phyloP scores from a whole-genome alignment of 2,797 vertebrate genomes.

The Hirundo rustica region DNA sequence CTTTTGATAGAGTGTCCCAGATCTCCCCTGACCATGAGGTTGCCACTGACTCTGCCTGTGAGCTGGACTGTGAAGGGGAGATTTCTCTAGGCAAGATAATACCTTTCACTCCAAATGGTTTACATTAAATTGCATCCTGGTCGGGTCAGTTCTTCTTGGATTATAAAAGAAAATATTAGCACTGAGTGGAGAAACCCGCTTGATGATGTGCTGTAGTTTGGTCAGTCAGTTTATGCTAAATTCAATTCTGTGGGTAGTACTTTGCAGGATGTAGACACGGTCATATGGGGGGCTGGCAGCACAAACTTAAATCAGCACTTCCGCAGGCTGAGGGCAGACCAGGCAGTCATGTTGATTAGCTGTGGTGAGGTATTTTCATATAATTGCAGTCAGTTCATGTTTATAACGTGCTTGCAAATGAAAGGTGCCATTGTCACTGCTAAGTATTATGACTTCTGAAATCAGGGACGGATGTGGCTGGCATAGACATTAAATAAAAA shows the following conservation, averaged over 20 bases:
- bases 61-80: conserved; percentile 85
- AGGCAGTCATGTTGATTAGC: background rate
- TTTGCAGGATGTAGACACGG: background rate
- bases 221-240: conserved; percentile 7
- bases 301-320: background rate
- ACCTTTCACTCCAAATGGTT: conserved; percentile 85
- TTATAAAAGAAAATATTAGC: background rate
- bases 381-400: background rate
- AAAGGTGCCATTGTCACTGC: background rate
- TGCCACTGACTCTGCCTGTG: conserved; percentile 82
- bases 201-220: background rate
- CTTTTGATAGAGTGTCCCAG: conserved; percentile 83
- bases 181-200: conserved; percentile 6
- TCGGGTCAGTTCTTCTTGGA: background rate
- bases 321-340: background rate
- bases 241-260: background rate
- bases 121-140: conserved; percentile 73
- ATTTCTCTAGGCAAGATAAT: conserved; percentile 84
- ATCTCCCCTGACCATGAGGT: conserved; percentile 79
- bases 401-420: background rate
- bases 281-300: background rate
- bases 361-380: background rate
- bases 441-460: background rate
- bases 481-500: background rate
- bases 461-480: conserved; percentile 2